Conservation (phyloP, 2,888 invertebrate genomes). For the Cephus rjabovi region DNA sequence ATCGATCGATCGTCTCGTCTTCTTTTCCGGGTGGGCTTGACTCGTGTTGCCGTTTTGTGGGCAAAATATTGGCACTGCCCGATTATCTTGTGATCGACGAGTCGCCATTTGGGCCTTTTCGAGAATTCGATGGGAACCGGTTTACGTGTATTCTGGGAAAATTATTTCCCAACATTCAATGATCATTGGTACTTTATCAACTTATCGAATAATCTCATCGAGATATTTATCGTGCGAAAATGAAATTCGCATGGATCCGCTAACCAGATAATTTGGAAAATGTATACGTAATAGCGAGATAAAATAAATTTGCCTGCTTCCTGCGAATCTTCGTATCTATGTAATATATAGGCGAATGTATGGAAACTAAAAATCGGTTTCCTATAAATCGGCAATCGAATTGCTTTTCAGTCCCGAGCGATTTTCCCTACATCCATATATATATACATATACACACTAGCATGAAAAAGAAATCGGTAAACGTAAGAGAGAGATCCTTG, state of each 20-base stretch:
- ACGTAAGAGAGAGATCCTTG: neutral
- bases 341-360: neutral
- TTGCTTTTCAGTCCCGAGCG: neutral
- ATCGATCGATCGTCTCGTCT: neutral
- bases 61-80: conserved; percentile 32
- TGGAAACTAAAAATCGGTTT: neutral
- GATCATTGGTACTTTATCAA: neutral
- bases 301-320: neutral
- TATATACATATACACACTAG: neutral
- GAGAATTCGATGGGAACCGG: neutral
- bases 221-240: neutral
- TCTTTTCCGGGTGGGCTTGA: neutral
- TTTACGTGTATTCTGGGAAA: neutral
- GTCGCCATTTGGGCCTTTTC: neutral
- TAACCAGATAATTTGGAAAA: neutral
- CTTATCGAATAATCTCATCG: neutral
- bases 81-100: conserved; percentile 34
- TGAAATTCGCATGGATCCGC: neutral
- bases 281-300: neutral
- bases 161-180: neutral
- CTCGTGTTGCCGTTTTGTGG: conserved; percentile 16
- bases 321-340: neutral
- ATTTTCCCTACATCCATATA: neutral
- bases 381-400: neutral
- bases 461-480: neutral